Evolutionary conservation across 2,113 vertebrate genomes (phyloP), one percentile per base, ranked within the genome.

Genomic region (Merops nubicus): DNA sequence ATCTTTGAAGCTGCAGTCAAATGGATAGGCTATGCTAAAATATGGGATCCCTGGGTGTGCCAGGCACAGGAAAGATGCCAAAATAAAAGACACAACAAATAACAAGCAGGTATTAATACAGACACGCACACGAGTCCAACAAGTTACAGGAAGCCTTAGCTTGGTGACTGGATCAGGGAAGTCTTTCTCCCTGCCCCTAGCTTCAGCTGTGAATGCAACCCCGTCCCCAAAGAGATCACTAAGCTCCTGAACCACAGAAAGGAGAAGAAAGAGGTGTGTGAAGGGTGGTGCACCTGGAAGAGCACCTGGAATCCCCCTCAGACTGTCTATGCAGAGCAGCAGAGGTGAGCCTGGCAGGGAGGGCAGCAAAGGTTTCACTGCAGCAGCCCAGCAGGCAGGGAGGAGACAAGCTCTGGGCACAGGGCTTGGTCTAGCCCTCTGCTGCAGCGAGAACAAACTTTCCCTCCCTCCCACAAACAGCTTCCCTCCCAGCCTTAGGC

Each of bases 81-180:
- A 64, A 69, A 81, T 42, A 36, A 34, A 13, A 53, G 57, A 86
- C 87, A 96, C 81, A 4, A 94, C 96, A 89, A 97, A 70, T 54
- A 94, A 94, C 95, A 96, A 93, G 94, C 91, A 95, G 72, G 78
- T 97, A 96, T 95, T 94, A 91, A 89, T 89, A 94, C 89, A 96
- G 95, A 95, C 95, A 94, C 91, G 2, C 92, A 90, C 91, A 96
- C 91, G 42, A 95, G 90, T 97, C 95, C 96, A 97, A 94, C 96
- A 96, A 95, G 96, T 84, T 85, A 91, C 31, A 96, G 91, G 95
- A 96, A 97, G 94, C 95, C 93, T 96, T 93, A 95, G 76, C 90
- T 50, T 83, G 59, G 64, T 70, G 90, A 91, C 93, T 77, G 69
- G 90, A 96, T 81, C 6, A 14, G 62, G 64, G 80, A 95, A 47